These are phyloP conservation scores for Drosophila incognita DNA, from an alignment of 2,888 invertebrate genomes.

Conservation along the genomic window DNA sequence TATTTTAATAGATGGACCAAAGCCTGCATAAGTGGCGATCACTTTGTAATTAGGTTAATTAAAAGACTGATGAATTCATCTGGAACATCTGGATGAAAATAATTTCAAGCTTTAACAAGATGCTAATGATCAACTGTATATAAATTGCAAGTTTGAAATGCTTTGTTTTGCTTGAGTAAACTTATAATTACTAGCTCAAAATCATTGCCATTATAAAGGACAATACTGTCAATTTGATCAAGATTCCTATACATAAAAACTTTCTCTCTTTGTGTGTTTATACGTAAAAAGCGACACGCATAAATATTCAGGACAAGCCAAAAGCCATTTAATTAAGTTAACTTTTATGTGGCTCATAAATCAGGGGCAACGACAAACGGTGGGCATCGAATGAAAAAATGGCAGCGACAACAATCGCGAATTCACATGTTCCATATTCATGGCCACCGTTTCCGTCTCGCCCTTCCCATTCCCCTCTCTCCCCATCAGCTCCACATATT, in stretches of 20 bases:
- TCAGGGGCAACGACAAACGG: slow-evolving; percentile 55
- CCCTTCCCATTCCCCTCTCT: neutral
- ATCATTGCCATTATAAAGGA: neutral
- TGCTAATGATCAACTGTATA: neutral
- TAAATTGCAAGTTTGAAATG: neutral
- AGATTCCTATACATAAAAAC: neutral
- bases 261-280: neutral
- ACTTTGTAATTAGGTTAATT: neutral
- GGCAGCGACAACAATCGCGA: slow-evolving; percentile 34
- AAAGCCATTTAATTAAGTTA: slow-evolving; percentile 79
- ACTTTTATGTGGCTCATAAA: slow-evolving; percentile 81
- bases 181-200: neutral
- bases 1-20: neutral
- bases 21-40: neutral
- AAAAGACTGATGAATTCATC: neutral
- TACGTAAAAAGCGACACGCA: slow-evolving; percentile 33
- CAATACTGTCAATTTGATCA: neutral
- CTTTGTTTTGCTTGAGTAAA: neutral
- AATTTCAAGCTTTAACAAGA: neutral
- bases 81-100: neutral
- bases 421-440: slow-evolving; percentile 74
- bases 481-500: neutral
- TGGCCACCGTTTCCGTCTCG: slow-evolving; percentile 13
- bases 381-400: slow-evolving; percentile 59
- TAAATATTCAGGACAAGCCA: slow-evolving; percentile 69